Evolutionary conservation across 2,113 vertebrate species (phyloP).

Genomic region (Ictidomys tridecemlineatus): DNA sequence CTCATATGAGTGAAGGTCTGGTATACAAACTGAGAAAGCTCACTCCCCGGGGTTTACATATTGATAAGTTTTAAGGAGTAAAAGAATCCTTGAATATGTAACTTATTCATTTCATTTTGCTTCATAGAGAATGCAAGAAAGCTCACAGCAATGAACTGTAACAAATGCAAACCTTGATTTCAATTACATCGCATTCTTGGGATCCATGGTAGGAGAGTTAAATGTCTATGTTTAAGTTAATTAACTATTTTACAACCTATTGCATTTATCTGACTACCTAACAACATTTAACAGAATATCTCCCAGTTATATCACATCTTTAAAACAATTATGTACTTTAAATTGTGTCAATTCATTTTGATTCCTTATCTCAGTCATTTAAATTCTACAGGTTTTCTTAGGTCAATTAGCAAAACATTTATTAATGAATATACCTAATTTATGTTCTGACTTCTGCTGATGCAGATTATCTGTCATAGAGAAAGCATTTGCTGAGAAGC

Average conservation of each 20-base stretch:
- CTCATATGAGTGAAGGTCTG: constrained; percentile 20
- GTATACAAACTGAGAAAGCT: neutral
- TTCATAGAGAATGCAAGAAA: constrained; percentile 50
- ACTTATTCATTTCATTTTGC: constrained; percentile 50
- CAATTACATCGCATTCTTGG: constrained; percentile 15
- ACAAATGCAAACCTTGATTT: constrained; percentile 67
- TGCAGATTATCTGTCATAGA: neutral
- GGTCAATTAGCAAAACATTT: neutral
- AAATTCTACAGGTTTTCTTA: constrained; percentile 4
- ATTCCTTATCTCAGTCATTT: neutral
- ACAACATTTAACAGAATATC: constrained; percentile 45
- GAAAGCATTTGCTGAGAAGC: neutral
- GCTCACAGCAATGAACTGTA: constrained; percentile 4
- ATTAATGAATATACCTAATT: constrained; percentile 9
- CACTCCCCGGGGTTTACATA: neutral
- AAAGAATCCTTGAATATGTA: constrained; percentile 46
- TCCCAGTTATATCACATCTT: constrained; percentile 26
- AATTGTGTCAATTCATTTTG: constrained; percentile 31
- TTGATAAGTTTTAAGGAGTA: constrained; percentile 53
- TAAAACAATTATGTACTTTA: constrained; percentile 35
- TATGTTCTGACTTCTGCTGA: constrained; percentile 35
- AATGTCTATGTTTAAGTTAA: constrained; percentile 56
- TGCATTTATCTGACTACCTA: constrained; percentile 35
- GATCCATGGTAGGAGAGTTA: neutral
- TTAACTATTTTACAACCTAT: constrained; percentile 62